Evolutionary conservation across 2,797 vertebrate genomes (phyloP).

Genomic region (Smutsia gigantea): DNA sequence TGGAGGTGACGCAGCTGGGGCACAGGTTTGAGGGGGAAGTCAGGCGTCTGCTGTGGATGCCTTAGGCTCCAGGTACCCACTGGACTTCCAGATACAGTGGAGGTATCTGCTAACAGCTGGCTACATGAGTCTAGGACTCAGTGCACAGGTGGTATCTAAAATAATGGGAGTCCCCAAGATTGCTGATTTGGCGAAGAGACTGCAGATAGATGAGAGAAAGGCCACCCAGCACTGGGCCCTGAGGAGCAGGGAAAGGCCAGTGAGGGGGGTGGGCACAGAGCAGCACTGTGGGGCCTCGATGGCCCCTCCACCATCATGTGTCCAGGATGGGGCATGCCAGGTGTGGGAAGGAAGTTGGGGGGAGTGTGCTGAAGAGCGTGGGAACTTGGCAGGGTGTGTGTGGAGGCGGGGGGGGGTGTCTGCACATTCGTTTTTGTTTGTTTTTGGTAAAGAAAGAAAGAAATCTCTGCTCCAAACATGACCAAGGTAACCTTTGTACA

Average conservation of each 20-base stretch:
- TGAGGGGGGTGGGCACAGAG: not conserved
- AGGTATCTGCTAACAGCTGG: not conserved
- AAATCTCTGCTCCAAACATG: not conserved
- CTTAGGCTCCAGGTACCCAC: not conserved
- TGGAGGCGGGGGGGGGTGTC: too few species aligned
- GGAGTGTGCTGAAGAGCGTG: rapidly evolving
- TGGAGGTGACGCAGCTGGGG: not conserved
- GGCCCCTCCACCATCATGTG: rapidly evolving
- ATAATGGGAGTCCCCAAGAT: not conserved
- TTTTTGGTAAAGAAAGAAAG: not conserved
- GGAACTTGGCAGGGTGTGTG: too few species aligned
- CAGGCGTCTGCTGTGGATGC: not conserved
- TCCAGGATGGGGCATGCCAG: rapidly evolving
- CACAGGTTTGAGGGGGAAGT: not conserved
- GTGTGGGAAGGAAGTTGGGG: too few species aligned
- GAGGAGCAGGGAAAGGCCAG: not conserved
- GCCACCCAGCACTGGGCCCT: rapidly evolving
- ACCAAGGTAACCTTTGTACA: not conserved
- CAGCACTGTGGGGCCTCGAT: rapidly evolving
- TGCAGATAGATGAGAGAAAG: not conserved
- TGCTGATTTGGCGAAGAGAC: not conserved
- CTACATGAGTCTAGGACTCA: not conserved
- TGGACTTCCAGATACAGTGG: not conserved
- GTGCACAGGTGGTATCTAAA: not conserved
- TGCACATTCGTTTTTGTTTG: not conserved